These are phyloP conservation scores for Prunella himalayana DNA, from an alignment of 2,113 vertebrate genomes.

Conservation along the genomic window DNA sequence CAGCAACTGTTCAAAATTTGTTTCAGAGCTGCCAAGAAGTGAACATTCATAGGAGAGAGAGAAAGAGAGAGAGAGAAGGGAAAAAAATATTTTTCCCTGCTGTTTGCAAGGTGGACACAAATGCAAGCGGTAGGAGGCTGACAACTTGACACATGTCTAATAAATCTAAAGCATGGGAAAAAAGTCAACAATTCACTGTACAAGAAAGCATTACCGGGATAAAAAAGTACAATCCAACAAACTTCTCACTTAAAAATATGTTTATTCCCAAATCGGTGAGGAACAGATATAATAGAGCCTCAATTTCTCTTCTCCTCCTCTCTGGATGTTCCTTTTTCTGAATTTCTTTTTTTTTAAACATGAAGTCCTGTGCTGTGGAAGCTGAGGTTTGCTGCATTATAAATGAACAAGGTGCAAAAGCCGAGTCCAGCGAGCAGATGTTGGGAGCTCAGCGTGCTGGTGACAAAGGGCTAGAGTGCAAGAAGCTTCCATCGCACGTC, in stretches of 20 bases:
- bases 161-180: constrained; percentile 73
- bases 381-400: constrained; percentile 31
- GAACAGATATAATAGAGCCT: constrained; percentile 31
- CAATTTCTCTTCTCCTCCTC: background rate
- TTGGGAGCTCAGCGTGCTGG: constrained; percentile 41
- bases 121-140: constrained; percentile 74
- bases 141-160: constrained; percentile 79
- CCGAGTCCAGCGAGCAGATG: constrained; percentile 61
- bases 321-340: background rate
- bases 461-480: constrained; percentile 66
- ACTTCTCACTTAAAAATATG: constrained; percentile 66
- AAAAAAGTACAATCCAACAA: constrained; percentile 56
- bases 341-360: background rate
- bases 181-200: constrained; percentile 70
- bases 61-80: constrained; percentile 45
- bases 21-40: constrained; percentile 80
- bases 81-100: constrained; percentile 74
- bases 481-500: constrained; percentile 45
- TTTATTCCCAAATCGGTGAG: constrained; percentile 63
- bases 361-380: background rate
- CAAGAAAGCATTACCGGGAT: constrained; percentile 65
- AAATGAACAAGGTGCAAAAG: constrained; percentile 56
- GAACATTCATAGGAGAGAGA: constrained; percentile 63
- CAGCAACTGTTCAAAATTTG: constrained; percentile 78
- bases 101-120: constrained; percentile 82